Percentiles rank a stretch among this genome's conserved stretches.
phyloP scores from a whole-genome alignment of 2,797 vertebrate species.

The Malacoctenus gilli region DNA sequence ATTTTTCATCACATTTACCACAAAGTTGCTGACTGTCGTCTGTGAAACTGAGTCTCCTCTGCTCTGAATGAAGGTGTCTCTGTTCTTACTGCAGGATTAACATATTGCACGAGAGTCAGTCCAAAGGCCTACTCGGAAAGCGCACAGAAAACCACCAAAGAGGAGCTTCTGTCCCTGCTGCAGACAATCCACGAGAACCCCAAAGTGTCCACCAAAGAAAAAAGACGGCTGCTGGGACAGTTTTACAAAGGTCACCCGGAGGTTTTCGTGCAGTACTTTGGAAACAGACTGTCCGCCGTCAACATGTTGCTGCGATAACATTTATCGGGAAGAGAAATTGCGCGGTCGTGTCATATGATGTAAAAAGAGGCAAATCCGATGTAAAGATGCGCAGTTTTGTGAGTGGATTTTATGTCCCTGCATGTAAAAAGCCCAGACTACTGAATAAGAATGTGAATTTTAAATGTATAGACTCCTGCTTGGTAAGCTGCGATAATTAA shows the following conservation, averaged over 20 bases:
- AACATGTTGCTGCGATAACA: conserved; percentile 67
- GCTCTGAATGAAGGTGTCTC: no score
- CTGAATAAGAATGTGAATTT: conserved; percentile 62
- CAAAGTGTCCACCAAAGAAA: conserved; percentile 89
- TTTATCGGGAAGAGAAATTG: conserved; percentile 29
- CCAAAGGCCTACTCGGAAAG: conserved; percentile 78
- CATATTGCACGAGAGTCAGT: conserved; percentile 86
- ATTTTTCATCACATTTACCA: neutral
- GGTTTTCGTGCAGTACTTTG: conserved; percentile 95
- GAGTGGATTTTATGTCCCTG: conserved; percentile 27
- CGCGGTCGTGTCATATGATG: conserved; percentile 33
- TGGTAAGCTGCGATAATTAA: conserved; percentile 51
- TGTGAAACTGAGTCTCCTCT: neutral
- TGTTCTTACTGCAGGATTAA: conserved; percentile 77
- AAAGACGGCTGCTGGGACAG: conserved; percentile 88
- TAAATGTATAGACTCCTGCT: conserved; percentile 15
- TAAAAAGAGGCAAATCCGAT: conserved; percentile 18
- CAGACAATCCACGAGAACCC: conserved; percentile 89
- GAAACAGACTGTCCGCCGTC: conserved; percentile 83
- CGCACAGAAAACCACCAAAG: conserved; percentile 86
- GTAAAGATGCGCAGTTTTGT: conserved; percentile 31
- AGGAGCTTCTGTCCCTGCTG: conserved; percentile 87
- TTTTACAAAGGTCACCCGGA: conserved; percentile 93
- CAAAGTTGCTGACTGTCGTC: neutral
- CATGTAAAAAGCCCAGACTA: conserved; percentile 49